These are phyloP conservation scores for Podarcis lilfordi DNA, from an alignment of 2,797 vertebrate genomes.

Conservation along the genomic window DNA sequence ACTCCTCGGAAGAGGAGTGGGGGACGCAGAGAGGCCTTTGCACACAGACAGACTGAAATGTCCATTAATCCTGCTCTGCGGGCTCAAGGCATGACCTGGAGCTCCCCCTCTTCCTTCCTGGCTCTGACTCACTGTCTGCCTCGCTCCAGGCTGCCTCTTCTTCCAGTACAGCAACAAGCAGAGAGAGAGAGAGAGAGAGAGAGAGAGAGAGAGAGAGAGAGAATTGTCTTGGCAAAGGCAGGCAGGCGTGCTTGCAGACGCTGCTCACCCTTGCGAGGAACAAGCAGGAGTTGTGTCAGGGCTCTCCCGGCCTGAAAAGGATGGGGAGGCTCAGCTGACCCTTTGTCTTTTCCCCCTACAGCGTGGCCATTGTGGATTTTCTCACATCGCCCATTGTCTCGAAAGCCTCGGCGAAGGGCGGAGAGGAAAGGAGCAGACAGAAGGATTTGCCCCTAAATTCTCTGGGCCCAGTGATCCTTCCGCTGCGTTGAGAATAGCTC, in stretches of 20 bases:
- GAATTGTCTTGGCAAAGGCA: background rate
- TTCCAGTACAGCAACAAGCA: background rate
- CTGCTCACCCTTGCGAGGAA: background rate
- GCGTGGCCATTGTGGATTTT: background rate
- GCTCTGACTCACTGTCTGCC: background rate
- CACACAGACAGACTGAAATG: background rate
- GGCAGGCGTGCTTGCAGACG: background rate
- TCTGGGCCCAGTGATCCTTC: background rate
- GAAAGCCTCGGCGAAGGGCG: background rate
- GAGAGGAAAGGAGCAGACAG: background rate
- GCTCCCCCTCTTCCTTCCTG: constrained; percentile 1
- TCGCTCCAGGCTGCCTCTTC: constrained; percentile 26
- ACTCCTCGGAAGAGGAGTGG: background rate
- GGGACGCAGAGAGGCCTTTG: background rate
- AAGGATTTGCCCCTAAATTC: background rate
- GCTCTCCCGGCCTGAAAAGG: background rate
- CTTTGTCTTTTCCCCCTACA: background rate
- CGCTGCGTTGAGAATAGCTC: background rate
- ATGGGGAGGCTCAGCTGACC: no score
- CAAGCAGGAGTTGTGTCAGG: background rate
- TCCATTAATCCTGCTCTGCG: background rate
- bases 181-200: background rate
- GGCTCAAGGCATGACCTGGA: accelerated
- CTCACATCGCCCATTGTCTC: background rate
- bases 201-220: no score